Evolutionary conservation across 2,888 invertebrate genomes (phyloP), one percentile per base, ranked within the genome.

Genomic region (Cyclophora albipunctata): DNA sequence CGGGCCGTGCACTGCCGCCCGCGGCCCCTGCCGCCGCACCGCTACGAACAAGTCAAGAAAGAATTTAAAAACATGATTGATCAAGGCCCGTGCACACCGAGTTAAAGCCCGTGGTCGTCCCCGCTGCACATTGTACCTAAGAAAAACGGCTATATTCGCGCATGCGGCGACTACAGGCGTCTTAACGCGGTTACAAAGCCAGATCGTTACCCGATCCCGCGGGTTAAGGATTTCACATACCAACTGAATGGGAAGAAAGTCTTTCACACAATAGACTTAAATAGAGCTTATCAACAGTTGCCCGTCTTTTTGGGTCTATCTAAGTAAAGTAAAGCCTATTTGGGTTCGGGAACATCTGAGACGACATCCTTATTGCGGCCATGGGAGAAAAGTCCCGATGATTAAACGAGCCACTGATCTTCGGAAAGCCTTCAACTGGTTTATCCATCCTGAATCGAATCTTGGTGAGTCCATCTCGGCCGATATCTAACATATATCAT

Each of bases 231-330:
- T 34, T 62, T 59, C 48, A 58, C 58, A 0, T 50, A 57, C 34
- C 52, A 56, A 7, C 52, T 56, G n/a, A n/a, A 45, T 46, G 49
- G 47, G 34, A 57, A 54, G 45, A 51, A 37, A 2, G 53, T 58
- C 4, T 59, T 63, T 41, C 52, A 52, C 0, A 63, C 56, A 0
- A 45, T 60, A 1, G 60, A 61, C 37, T 46, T 59, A 5, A 63
- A 60, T 44, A 34, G 56, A n/a, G 55, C 58, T 3, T 59, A 59
- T 47, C 55, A 58, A 48, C 58, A 58, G 51, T 7, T 60, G 20
- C n/a, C n/a, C n/a, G n/a, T n/a, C n/a, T n/a, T n/a, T n/a, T n/a
- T n/a, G n/a, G n/a, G n/a, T n/a, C n/a, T n/a, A n/a, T n/a, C n/a
- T n/a, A n/a, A n/a, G n/a, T n/a, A n/a, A n/a, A n/a, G n/a, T 5